Conservation (phyloP, 2,888 invertebrate species). For the Heliconius ethilla region DNA sequence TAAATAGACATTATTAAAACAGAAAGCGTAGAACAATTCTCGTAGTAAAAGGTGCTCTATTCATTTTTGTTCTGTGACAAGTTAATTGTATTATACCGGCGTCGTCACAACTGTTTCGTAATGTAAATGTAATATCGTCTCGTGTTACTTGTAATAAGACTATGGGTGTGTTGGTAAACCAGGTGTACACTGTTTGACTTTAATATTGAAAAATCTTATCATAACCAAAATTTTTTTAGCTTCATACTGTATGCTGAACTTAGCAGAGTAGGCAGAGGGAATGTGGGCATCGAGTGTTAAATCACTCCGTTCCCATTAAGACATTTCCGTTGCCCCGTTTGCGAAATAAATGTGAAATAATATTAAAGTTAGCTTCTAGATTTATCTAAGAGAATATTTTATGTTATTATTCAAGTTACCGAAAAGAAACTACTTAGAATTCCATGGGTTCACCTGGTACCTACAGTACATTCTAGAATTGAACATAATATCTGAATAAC, state of each 20-base stretch:
- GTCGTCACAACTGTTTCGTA: conserved; percentile 36
- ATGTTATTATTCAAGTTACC: no score
- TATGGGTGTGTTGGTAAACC: conserved; percentile 4
- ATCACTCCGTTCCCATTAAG: no score
- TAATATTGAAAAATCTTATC: not conserved
- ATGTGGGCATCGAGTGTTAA: no score
- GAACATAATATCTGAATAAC: not conserved
- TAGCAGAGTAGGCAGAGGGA: no score
- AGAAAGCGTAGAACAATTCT: not conserved
- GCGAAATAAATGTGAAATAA: no score
- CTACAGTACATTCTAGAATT: not conserved
- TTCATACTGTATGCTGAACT: no score
- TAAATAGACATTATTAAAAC: conserved; percentile 20
- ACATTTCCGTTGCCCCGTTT: no score
- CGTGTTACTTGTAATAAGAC: conserved; percentile 29
- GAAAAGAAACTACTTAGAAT: no score
- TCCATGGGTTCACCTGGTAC: no score
- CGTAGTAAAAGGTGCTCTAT: conserved; percentile 18
- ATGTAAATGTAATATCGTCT: conserved; percentile 42
- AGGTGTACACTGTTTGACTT: not conserved
- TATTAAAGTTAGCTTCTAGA: no score
- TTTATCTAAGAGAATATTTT: no score
- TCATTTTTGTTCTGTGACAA: conserved; percentile 15
- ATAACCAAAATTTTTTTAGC: not conserved
- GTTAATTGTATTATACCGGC: conserved; percentile 32